These are phyloP conservation scores for Cyphomyrmex costatus DNA, from an alignment of 1,140 invertebrate species.

Conservation along the genomic window DNA sequence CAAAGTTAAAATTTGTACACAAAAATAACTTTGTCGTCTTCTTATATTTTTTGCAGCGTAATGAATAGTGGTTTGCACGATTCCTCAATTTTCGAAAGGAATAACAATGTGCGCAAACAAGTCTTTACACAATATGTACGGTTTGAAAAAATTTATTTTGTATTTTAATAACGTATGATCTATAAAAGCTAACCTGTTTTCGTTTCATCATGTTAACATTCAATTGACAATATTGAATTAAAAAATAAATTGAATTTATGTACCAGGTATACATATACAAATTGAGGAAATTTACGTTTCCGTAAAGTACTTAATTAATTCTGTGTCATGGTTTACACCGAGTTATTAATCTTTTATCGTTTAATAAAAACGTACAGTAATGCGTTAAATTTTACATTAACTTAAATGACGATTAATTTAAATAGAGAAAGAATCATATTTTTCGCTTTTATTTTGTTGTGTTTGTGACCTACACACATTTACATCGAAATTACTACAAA, in stretches of 20 bases:
- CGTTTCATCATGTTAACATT: slow-evolving; percentile 17
- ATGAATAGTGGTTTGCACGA: background rate
- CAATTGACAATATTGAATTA: slow-evolving; percentile 13
- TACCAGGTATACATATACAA: background rate
- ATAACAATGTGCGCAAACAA: background rate
- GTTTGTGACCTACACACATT: background rate
- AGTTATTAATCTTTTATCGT: background rate
- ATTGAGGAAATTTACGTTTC: slow-evolving; percentile 21
- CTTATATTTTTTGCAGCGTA: background rate
- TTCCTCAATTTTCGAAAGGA: background rate
- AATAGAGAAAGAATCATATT: background rate
- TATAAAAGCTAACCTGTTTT: background rate
- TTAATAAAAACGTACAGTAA: background rate
- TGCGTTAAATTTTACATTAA: background rate
- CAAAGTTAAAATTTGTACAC: background rate
- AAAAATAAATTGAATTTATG: slow-evolving; percentile 16
- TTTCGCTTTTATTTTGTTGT: background rate
- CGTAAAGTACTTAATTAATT: background rate
- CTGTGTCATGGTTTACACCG: background rate
- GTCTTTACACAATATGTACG: background rate
- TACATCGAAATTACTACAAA: background rate
- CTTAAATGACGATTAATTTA: background rate
- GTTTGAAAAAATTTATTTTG: background rate
- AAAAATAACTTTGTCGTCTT: background rate
- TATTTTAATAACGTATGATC: slow-evolving; percentile 16